Evolutionary conservation across 2,888 invertebrate genomes (phyloP).

Genomic region (Blastobasis adustella): DNA sequence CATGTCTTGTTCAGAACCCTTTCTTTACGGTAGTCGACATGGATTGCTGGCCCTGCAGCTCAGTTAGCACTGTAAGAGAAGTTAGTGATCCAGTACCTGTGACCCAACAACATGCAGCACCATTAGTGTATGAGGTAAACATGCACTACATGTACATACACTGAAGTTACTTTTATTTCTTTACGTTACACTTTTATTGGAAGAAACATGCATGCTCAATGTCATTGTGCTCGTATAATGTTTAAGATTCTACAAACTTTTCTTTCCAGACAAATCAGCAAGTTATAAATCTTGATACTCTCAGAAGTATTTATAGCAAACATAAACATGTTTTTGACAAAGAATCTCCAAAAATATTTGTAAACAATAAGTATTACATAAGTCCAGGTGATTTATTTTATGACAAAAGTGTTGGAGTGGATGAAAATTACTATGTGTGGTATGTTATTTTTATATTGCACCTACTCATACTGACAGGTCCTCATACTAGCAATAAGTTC

Average conservation of each 20-base stretch:
- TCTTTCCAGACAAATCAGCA: conserved; percentile 74
- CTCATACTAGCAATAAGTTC: too few relatives aligned
- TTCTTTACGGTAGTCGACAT: conserved; percentile 87
- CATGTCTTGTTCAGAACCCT: conserved; percentile 88
- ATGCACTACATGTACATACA: too few relatives aligned
- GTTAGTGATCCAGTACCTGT: conserved; percentile 70
- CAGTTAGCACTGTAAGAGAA: conserved; percentile 80
- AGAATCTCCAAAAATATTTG: conserved; percentile 76
- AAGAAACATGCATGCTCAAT: neutral
- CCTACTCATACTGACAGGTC: too few relatives aligned
- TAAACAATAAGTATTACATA: conserved; percentile 45
- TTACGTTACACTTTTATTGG: too few relatives aligned
- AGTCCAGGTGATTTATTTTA: conserved; percentile 52
- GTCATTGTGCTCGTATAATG: neutral
- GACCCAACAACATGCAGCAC: conserved; percentile 48
- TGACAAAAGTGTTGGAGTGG: conserved; percentile 23
- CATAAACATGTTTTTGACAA: conserved; percentile 76
- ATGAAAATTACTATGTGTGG: conserved; percentile 47
- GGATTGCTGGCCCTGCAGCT: conserved; percentile 89
- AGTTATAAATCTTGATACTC: conserved; percentile 64
- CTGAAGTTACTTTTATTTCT: too few relatives aligned
- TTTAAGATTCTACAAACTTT: conserved; percentile 10
- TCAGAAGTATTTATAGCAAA: conserved; percentile 74
- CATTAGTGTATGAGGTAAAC: conserved; percentile 73
- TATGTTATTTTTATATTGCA: conserved; percentile 18